Base-by-base conservation (phyloP, 2,888 invertebrate species). In the Eucriotettix oculatus region DNA sequence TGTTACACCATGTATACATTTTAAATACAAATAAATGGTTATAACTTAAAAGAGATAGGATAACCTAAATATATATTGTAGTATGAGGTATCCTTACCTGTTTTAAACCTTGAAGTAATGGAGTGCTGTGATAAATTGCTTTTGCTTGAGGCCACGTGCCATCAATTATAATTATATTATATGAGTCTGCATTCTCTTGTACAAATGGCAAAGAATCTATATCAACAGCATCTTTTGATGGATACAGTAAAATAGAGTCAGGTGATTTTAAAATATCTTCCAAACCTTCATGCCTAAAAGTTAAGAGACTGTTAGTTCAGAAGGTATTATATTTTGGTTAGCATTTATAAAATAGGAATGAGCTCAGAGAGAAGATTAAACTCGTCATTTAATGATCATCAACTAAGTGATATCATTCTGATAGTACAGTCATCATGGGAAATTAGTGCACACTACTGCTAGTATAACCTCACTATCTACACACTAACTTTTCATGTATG, bases 131-230 rank as follows among this genome's bases (percentile, higher is more conserved):
- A 56, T 62, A 65, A 40, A 65, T 64, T 16, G 62, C 60, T 53
- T 91, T 92, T 3, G 95, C 94, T 74, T 96, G 95, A 1, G 92
- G 88, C 95, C 95, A 96, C 11, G 96, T 96, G 9, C 96, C 95
- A 77, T 96, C 95, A 64, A 96, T 81, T 53, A 95, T 75, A 54
- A 95, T 77, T 58, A 95, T 76, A 71, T 90, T 93, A 70, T 87
- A 90, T 11, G 78, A 79, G 44, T 67, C 66, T 66, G 75, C 74
- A 61, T 71, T 70, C 63, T 70, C 68, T 1, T 70, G 65, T 29
- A 67, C 63, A 16, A 66, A 66, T 60, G 76, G 71, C 48, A 83
- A 68, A 60, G 75, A 74, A 67, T 78, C 79, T 63, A 92, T 79
- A 69, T 87, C 83, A 58, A 85, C 75, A 1, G 93, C 86, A 65